Percentiles rank a stretch among this genome's conserved stretches.
Conservation (phyloP, 2,797 vertebrate genomes). For the Dendrocincla fuliginosa region DNA sequence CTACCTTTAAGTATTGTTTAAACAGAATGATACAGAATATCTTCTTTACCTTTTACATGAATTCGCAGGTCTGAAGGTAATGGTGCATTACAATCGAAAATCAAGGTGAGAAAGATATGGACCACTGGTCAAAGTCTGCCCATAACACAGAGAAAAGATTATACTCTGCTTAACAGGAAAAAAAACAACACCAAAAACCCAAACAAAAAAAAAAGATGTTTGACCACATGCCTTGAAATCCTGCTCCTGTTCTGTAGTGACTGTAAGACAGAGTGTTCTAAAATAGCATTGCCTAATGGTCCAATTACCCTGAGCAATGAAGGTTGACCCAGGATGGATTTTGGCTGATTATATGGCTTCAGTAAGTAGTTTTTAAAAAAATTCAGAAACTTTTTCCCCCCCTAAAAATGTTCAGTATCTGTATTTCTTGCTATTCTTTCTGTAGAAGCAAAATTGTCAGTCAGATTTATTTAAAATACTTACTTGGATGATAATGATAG, state of each 20-base stretch:
- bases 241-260: neutral
- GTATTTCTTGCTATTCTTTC: neutral
- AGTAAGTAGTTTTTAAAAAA: neutral
- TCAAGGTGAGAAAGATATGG: neutral
- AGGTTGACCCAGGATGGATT: neutral
- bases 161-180: neutral
- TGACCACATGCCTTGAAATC: neutral
- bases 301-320: neutral
- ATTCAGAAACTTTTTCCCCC: fast-evolving
- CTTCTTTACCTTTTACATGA: neutral
- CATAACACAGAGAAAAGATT: neutral
- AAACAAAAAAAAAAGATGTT: fast-evolving
- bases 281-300: neutral
- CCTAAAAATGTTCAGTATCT: neutral
- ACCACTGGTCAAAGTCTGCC: neutral
- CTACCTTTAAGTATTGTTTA: neutral
- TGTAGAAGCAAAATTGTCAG: neutral
- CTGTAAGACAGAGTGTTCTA: neutral
- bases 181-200: neutral
- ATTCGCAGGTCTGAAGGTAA: neutral
- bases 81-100: neutral
- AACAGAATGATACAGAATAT: neutral
- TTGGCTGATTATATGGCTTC: neutral
- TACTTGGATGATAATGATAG: neutral
- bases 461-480: neutral